A percentile compares a stretch with the other conserved stretches of the same genome.
Evolutionary conservation across 2,888 invertebrate species (phyloP).

Genomic region (Prionchulus punctatus): DNA sequence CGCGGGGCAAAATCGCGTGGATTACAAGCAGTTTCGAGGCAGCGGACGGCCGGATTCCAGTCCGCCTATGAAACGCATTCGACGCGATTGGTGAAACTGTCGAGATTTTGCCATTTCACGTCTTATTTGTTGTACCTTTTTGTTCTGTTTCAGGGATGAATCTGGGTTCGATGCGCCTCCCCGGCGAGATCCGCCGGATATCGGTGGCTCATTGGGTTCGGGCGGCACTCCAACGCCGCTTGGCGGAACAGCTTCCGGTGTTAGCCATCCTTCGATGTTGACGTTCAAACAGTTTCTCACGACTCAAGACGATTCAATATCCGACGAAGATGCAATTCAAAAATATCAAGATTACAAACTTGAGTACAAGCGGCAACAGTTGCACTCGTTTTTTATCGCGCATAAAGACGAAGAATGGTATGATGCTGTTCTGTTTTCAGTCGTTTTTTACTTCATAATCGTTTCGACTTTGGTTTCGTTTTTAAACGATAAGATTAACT

Average conservation of each 20-base stretch:
- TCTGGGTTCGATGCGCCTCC: neutral
- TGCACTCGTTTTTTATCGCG: conserved; percentile 92
- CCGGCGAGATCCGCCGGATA: neutral
- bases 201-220: too few species aligned
- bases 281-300: conserved; percentile 7
- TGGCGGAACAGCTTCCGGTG: neutral
- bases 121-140: neutral
- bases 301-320: conserved; percentile 65
- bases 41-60: neutral
- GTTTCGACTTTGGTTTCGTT: neutral
- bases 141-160: neutral
- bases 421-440: conserved; percentile 32
- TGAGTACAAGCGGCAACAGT: conserved; percentile 84
- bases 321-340: conserved; percentile 77
- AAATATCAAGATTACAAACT: conserved; percentile 97
- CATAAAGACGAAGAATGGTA: conserved; percentile 99
- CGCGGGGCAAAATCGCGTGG: neutral
- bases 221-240: neutral
- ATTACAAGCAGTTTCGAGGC: neutral
- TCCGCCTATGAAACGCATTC: conserved; percentile 25
- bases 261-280: neutral
- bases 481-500: neutral
- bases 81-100: conserved; percentile 18
- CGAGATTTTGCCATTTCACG: neutral
- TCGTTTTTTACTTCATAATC: too few species aligned